Conservation (phyloP, 1,140 invertebrate species). For the Metopolophium dirhodum region DNA sequence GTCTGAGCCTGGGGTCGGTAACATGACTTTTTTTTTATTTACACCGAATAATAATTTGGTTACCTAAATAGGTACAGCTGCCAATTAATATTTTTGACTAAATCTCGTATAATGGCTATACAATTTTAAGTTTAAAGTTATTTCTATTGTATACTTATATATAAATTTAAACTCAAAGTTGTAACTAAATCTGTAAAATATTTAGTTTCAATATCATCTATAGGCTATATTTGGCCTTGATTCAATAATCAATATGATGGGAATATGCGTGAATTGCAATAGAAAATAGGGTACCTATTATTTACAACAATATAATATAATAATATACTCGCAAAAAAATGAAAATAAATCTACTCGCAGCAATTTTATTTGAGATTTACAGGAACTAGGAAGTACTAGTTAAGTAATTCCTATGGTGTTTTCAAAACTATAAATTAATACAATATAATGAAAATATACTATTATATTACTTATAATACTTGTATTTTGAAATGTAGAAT, state of each 20-base stretch:
- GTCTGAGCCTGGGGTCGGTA: background rate
- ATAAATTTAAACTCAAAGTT: background rate
- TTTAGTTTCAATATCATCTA: background rate
- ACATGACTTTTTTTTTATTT: background rate
- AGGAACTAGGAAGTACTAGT: too few relatives aligned
- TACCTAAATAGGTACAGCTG: background rate
- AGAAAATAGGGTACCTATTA: background rate
- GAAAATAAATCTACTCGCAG: too few relatives aligned
- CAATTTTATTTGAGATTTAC: too few relatives aligned
- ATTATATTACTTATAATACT: too few relatives aligned
- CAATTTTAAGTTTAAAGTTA: background rate
- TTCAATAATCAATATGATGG: background rate
- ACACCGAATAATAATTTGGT: background rate
- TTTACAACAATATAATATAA: too few relatives aligned
- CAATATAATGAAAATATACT: too few relatives aligned
- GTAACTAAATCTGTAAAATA: background rate
- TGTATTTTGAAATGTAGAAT: too few relatives aligned
- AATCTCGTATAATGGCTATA: background rate
- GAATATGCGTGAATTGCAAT: background rate
- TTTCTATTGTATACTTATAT: background rate
- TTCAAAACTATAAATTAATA: too few relatives aligned
- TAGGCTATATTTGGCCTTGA: background rate
- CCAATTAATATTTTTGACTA: background rate
- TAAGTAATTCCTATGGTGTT: too few relatives aligned
- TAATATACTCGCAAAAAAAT: too few relatives aligned